These are phyloP conservation scores for Pardosa pseudoannulata DNA, from an alignment of 2,888 invertebrate genomes.

Conservation along the genomic window DNA sequence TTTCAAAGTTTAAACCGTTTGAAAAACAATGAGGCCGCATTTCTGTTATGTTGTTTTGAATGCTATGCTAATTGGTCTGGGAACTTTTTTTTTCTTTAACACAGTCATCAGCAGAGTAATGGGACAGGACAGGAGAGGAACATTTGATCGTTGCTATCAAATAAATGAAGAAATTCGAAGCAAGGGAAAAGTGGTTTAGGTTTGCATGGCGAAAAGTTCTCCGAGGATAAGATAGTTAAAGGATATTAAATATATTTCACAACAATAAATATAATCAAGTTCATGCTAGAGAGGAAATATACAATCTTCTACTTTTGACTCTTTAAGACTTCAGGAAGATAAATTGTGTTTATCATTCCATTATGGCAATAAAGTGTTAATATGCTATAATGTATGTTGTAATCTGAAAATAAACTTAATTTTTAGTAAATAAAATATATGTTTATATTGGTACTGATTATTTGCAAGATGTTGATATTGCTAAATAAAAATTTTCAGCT, in stretches of 20 bases:
- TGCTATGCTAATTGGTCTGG: constrained; percentile 10
- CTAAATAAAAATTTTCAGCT: no score
- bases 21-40: constrained; percentile 1
- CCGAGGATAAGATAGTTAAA: background rate
- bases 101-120: background rate
- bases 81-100: background rate
- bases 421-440: no score
- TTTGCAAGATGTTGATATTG: no score
- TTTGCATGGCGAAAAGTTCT: background rate
- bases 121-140: background rate
- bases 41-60: background rate
- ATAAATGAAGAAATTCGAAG: background rate
- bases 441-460: no score
- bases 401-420: no score
- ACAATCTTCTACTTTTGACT: no score
- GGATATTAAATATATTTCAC: background rate
- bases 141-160: background rate
- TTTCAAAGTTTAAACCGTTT: constrained; percentile 18
- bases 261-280: no score
- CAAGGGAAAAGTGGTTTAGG: background rate
- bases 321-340: no score
- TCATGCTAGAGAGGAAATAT: no score
- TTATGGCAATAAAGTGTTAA: no score
- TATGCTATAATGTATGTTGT: no score
- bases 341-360: no score